Conservation (phyloP, 1,140 invertebrate genomes). For the Caenorhabditis tropicalis region DNA sequence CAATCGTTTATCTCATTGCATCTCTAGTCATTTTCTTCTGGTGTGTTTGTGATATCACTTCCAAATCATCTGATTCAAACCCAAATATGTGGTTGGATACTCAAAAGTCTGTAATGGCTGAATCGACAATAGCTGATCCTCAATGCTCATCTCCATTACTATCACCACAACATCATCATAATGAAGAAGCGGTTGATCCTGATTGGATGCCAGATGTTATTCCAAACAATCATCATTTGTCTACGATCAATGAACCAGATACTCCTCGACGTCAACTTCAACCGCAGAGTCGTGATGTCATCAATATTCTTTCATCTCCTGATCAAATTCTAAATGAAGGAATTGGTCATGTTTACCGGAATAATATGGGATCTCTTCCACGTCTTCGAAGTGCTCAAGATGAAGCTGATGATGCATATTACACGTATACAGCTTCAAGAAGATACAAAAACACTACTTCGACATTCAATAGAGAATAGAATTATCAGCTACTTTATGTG, state of each 20-base stretch:
- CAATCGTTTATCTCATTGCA: not conserved
- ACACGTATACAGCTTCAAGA: constrained; percentile 49
- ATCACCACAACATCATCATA: not conserved
- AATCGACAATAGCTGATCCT: constrained; percentile 31
- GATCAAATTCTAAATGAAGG: constrained; percentile 52
- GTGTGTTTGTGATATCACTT: not conserved
- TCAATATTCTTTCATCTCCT: constrained; percentile 51
- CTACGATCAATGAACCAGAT: constrained; percentile 27
- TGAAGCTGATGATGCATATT: constrained; percentile 55
- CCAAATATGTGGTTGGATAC: constrained; percentile 36
- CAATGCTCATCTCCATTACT: constrained; percentile 10
- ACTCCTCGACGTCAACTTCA: constrained; percentile 11
- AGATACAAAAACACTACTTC: constrained; percentile 38
- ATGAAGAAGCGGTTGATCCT: not conserved
- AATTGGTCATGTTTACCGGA: constrained; percentile 42
- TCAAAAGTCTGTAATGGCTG: constrained; percentile 37
- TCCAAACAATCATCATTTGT: constrained; percentile 14
- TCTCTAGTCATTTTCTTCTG: constrained; percentile 14
- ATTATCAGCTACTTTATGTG: not conserved
- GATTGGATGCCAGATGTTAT: constrained; percentile 52
- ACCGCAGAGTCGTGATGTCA: not conserved
- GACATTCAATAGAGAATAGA: constrained; percentile 17
- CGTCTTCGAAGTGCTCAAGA: constrained; percentile 49
- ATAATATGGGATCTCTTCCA: constrained; percentile 41
- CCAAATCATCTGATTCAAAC: not conserved